Conservation (phyloP, 30 jellyfish, hydroid and myxozoan species). For the Cassiopea xamachana region DNA sequence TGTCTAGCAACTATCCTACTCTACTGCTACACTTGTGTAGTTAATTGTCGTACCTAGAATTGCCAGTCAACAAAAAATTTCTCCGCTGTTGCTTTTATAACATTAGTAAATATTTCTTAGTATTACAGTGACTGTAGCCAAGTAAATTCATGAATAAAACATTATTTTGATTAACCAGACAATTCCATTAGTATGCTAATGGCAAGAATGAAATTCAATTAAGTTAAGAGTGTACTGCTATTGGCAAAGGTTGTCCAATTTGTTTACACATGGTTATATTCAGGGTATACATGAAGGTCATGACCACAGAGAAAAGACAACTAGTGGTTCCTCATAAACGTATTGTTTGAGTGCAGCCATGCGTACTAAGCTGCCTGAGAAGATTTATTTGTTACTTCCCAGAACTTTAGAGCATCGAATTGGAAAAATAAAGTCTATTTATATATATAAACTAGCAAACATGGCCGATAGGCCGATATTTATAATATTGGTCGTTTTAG, state of each 20-base stretch:
- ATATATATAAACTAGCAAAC: background rate
- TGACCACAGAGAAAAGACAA: conserved; percentile 32
- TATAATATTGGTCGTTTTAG: conserved; percentile 13
- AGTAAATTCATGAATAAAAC: background rate
- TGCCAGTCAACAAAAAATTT: no score
- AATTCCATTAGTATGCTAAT: background rate
- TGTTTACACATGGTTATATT: conserved; percentile 35
- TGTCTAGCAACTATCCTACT: no score
- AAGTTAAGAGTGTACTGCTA: background rate
- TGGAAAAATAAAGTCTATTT: background rate
- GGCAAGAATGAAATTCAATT: background rate
- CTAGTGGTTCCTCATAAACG: conserved; percentile 53
- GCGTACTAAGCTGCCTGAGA: conserved; percentile 27
- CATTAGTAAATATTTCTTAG: no score
- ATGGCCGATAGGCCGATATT: conserved; percentile 67
- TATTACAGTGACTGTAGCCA: background rate
- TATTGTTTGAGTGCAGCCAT: conserved; percentile 32
- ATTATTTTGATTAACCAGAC: background rate
- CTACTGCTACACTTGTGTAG: no score
- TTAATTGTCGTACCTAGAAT: no score
- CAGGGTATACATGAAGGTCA: conserved; percentile 70
- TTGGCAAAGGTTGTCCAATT: conserved; percentile 31
- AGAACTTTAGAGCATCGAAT: conserved; percentile 11
- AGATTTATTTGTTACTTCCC: conserved; percentile 6
- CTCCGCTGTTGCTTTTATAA: no score